phyloP scores from a whole-genome alignment of 2,888 invertebrate species.

The Keiferia lycopersicella region DNA sequence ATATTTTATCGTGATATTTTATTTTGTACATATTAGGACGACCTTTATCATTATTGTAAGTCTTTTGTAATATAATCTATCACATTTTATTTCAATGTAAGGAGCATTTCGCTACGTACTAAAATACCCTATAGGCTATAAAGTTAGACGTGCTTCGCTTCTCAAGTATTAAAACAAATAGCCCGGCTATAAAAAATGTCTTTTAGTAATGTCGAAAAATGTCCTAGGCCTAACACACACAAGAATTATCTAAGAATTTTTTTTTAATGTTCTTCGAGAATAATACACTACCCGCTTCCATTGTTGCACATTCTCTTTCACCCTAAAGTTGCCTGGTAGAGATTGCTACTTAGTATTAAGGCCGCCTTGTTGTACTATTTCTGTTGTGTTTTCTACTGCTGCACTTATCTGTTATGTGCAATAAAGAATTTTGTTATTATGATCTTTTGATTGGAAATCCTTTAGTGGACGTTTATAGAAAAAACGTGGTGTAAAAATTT shows the following conservation, averaged over 20 bases:
- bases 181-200: constrained; percentile 34
- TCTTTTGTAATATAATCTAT: background rate
- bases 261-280: background rate
- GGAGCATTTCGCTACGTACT: background rate
- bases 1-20: too few species aligned
- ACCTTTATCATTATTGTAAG: too few species aligned
- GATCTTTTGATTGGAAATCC: too few species aligned
- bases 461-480: too few species aligned
- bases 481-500: too few species aligned
- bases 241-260: background rate
- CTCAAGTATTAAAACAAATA: constrained; percentile 42
- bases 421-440: too few species aligned
- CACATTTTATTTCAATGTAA: background rate
- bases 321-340: too few species aligned
- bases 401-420: too few species aligned
- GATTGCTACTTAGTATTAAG: too few species aligned
- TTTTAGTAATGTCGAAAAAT: constrained; percentile 37
- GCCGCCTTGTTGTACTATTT: too few species aligned
- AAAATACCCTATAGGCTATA: background rate
- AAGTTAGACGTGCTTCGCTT: constrained; percentile 31
- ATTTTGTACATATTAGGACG: too few species aligned
- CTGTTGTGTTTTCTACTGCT: too few species aligned
- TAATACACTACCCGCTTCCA: background rate
- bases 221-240: constrained; percentile 25
- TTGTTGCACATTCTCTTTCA: background rate